phyloP scores from a whole-genome alignment of 2,113 vertebrate genomes.

The Notarius quadriscutis region DNA sequence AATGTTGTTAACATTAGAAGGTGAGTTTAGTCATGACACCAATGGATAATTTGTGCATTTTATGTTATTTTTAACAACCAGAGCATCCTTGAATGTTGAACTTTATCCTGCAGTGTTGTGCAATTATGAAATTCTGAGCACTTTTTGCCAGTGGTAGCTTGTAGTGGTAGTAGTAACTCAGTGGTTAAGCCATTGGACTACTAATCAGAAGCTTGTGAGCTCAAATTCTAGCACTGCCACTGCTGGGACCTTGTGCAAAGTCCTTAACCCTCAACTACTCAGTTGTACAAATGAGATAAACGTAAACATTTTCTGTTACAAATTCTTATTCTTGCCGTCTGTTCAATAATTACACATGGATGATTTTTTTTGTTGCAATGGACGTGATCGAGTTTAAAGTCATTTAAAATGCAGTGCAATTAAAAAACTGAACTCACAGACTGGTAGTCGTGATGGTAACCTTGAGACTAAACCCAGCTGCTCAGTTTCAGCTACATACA shows the following conservation, averaged over 20 bases:
- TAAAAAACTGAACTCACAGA: background rate
- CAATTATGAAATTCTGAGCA: background rate
- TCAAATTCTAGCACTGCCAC: background rate
- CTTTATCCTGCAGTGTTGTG: background rate
- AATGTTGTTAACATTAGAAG: background rate
- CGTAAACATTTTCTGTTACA: background rate
- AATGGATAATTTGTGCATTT: background rate
- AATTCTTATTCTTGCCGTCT: background rate
- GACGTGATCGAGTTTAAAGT: background rate
- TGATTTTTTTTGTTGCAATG: background rate
- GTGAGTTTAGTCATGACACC: background rate
- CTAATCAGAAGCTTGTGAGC: background rate
- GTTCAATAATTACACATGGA: background rate
- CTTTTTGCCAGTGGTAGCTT: background rate
- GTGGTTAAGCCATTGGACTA: too few species aligned
- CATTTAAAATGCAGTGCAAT: background rate
- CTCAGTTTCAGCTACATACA: background rate
- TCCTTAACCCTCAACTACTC: background rate
- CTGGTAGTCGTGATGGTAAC: background rate
- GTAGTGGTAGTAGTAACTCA: background rate
- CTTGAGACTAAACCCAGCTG: background rate
- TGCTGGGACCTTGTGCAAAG: background rate
- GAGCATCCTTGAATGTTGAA: background rate
- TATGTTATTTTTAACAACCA: background rate
- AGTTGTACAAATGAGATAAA: background rate